phyloP scores from a whole-genome alignment of 2,888 invertebrate species.

The Atherix ibis region DNA sequence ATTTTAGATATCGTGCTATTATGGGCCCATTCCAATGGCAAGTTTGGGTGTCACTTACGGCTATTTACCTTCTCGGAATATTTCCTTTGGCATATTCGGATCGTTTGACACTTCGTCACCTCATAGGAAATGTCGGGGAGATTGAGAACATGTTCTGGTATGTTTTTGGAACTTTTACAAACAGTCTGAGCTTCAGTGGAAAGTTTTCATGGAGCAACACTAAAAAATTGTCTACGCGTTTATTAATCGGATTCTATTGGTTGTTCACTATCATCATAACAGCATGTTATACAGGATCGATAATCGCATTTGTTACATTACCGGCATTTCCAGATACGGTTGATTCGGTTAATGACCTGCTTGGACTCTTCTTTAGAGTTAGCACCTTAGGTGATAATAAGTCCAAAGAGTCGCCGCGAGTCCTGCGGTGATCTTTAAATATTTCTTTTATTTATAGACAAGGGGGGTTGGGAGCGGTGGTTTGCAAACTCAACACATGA shows the following conservation, averaged over 20 bases:
- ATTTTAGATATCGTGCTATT: slow-evolving; percentile 57
- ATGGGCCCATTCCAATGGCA: slow-evolving; percentile 71
- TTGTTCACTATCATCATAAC: slow-evolving; percentile 73
- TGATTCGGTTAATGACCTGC: slow-evolving; percentile 49
- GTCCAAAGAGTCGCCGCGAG: no score
- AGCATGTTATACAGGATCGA: slow-evolving; percentile 69
- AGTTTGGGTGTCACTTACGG: slow-evolving; percentile 59
- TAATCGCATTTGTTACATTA: slow-evolving; percentile 68
- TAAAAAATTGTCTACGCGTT: slow-evolving; percentile 49
- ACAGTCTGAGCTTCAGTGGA: slow-evolving; percentile 56
- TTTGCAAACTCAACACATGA: slow-evolving; percentile 54
- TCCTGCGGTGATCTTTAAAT: no score
- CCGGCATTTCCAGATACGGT: slow-evolving; percentile 60
- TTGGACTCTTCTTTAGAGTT: slow-evolving; percentile 50
- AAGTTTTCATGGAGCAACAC: slow-evolving; percentile 55
- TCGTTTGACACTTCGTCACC: slow-evolving; percentile 46
- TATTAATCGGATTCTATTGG: slow-evolving; percentile 66
- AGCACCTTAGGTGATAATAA: slow-evolving; percentile 49
- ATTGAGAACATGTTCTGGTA: slow-evolving; percentile 79
- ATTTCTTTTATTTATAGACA: slow-evolving; percentile 34
- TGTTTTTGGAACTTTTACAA: slow-evolving; percentile 72
- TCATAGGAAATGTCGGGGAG: slow-evolving; percentile 52
- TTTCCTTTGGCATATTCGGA: slow-evolving; percentile 61
- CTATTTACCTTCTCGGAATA: slow-evolving; percentile 55
- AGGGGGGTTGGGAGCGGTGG: slow-evolving; percentile 61